phyloP scores from a whole-genome alignment of 1,140 invertebrate genomes.

The Venturia canescens region DNA sequence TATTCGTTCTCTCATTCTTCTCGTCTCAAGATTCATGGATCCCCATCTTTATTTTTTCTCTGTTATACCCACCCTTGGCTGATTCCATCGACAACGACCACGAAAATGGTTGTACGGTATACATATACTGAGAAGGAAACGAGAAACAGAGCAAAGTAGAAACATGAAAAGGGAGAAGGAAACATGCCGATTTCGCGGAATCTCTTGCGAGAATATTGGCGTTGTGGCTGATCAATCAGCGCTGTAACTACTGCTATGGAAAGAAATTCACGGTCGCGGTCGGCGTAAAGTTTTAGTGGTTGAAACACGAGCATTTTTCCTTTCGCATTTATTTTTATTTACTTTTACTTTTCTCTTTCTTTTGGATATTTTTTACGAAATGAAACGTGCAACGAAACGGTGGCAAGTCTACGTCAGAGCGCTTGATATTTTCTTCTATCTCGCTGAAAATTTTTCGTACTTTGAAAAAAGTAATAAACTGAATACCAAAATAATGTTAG shows the following conservation, averaged over 20 bases:
- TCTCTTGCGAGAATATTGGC: background rate
- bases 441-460: background rate
- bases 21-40: background rate
- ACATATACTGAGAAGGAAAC: background rate
- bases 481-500: background rate
- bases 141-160: background rate
- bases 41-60: constrained; percentile 5
- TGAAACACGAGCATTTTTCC: background rate
- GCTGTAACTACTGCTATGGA: constrained; percentile 17
- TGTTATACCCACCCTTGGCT: background rate
- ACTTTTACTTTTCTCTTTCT: background rate
- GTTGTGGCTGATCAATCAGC: constrained; percentile 22
- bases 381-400: background rate
- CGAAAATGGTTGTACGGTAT: background rate
- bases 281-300: constrained; percentile 2
- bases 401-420: background rate
- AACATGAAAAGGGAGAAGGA: background rate
- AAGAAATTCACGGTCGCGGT: background rate
- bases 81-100: constrained; percentile 26
- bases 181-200: constrained; percentile 7
- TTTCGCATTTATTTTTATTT: background rate
- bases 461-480: background rate
- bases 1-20: background rate
- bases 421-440: background rate
- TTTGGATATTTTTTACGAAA: background rate